phyloP scores from a whole-genome alignment of 2,797 vertebrate genomes.

The Paguma larvata region DNA sequence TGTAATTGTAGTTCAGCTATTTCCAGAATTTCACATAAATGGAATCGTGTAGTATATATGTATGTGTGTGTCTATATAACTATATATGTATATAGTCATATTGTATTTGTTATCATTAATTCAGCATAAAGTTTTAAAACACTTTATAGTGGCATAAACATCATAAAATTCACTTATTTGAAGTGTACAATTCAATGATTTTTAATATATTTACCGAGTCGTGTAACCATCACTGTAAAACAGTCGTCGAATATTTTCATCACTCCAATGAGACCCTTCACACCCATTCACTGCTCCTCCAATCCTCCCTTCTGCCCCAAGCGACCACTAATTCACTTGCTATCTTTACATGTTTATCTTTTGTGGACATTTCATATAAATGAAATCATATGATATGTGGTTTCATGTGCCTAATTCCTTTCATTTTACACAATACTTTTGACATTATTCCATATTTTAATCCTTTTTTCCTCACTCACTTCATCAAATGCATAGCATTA shows the following conservation, averaged over 20 bases:
- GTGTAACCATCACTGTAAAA: neutral
- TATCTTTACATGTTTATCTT: neutral
- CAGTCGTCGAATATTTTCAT: neutral
- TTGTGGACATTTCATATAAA: neutral
- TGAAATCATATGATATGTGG: neutral
- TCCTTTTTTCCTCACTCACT: neutral
- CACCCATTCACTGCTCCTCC: neutral
- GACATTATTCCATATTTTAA: neutral
- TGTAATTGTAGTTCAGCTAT: neutral
- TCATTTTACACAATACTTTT: neutral
- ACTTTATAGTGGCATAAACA: neutral
- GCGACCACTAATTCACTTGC: neutral
- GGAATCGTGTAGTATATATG: neutral
- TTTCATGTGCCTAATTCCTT: slow-evolving; percentile 22
- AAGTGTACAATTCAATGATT: neutral
- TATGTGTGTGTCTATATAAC: too few relatives aligned
- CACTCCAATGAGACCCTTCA: neutral
- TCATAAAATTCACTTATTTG: neutral
- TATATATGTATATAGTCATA: neutral
- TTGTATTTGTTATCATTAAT: neutral
- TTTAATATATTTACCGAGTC: slow-evolving; percentile 3
- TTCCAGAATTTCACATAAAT: neutral
- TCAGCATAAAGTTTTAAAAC: neutral
- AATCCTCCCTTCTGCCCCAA: neutral
- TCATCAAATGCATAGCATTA: neutral